Evolutionary conservation across 2,888 invertebrate species (phyloP).

Genomic region (Cacoxenus indagator): DNA sequence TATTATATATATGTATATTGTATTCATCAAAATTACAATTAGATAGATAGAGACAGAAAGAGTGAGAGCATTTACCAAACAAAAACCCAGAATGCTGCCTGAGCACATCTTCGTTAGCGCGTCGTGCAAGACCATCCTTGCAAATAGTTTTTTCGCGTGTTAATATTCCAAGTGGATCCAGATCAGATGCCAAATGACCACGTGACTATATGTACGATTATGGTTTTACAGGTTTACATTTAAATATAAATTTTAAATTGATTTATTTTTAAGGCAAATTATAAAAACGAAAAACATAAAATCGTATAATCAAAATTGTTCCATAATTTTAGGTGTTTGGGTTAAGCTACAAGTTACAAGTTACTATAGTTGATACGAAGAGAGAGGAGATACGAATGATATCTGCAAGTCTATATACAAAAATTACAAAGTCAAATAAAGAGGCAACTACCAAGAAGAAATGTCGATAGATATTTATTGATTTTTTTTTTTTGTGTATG

Average conservation of each 20-base stretch:
- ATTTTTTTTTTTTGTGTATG: too few species aligned
- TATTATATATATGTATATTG: slow-evolving; percentile 20
- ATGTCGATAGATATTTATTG: too few species aligned
- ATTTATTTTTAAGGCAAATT: slow-evolving; percentile 31
- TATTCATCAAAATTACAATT: slow-evolving; percentile 14
- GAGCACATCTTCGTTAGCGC: slow-evolving; percentile 71
- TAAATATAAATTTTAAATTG: slow-evolving; percentile 4
- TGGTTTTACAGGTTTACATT: slow-evolving; percentile 21
- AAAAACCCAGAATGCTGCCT: slow-evolving; percentile 71
- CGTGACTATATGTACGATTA: slow-evolving; percentile 75
- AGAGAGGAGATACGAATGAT: too few species aligned
- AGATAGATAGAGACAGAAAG: slow-evolving; percentile 7
- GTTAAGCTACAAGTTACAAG: too few species aligned
- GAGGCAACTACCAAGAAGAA: too few species aligned
- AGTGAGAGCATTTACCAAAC: slow-evolving; percentile 66
- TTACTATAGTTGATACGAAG: too few species aligned
- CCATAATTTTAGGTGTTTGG: too few species aligned
- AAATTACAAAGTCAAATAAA: too few species aligned
- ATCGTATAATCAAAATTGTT: too few species aligned
- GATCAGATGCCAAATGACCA: slow-evolving; percentile 85
- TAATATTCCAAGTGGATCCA: slow-evolving; percentile 83
- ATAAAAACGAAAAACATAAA: slow-evolving; percentile 16
- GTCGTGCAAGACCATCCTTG: slow-evolving; percentile 70
- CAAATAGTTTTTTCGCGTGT: slow-evolving; percentile 67
- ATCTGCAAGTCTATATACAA: too few species aligned